Evolutionary conservation across 2,888 invertebrate genomes (phyloP).

Genomic region (Morpho deidamia): DNA sequence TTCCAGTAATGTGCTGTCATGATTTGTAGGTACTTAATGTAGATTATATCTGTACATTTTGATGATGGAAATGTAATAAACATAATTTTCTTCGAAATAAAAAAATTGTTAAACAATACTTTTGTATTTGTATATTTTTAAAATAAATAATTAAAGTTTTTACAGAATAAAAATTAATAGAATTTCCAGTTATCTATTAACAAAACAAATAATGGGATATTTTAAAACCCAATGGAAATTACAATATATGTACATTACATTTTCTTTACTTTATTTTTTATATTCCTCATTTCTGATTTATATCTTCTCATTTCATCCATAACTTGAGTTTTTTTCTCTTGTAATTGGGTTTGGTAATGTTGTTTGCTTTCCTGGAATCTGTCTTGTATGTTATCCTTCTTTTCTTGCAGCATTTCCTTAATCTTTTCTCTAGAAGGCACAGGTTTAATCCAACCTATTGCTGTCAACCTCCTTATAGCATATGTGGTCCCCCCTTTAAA

Average conservation of each 20-base stretch:
- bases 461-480: constrained; percentile 88
- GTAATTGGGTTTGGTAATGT: constrained; percentile 61
- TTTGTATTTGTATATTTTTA: constrained; percentile 55
- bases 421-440: constrained; percentile 82
- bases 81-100: constrained; percentile 36
- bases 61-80: constrained; percentile 57
- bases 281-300: constrained; percentile 65
- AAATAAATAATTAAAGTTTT: constrained; percentile 50
- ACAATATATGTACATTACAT: constrained; percentile 33
- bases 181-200: constrained; percentile 7
- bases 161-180: constrained; percentile 18
- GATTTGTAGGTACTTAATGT: constrained; percentile 66
- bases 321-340: constrained; percentile 61
- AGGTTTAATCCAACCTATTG: constrained; percentile 90
- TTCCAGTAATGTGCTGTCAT: constrained; percentile 72
- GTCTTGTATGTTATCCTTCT: constrained; percentile 79
- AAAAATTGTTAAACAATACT: constrained; percentile 36
- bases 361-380: constrained; percentile 77
- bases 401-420: constrained; percentile 80
- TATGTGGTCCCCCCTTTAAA: constrained; percentile 89
- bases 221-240: neutral
- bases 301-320: constrained; percentile 73
- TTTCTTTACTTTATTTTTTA: constrained; percentile 69
- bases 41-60: constrained; percentile 67
- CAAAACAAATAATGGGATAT: neutral